These are phyloP conservation scores for Malurus splendens DNA, from an alignment of 2,797 vertebrate genomes.

Conservation along the genomic window DNA sequence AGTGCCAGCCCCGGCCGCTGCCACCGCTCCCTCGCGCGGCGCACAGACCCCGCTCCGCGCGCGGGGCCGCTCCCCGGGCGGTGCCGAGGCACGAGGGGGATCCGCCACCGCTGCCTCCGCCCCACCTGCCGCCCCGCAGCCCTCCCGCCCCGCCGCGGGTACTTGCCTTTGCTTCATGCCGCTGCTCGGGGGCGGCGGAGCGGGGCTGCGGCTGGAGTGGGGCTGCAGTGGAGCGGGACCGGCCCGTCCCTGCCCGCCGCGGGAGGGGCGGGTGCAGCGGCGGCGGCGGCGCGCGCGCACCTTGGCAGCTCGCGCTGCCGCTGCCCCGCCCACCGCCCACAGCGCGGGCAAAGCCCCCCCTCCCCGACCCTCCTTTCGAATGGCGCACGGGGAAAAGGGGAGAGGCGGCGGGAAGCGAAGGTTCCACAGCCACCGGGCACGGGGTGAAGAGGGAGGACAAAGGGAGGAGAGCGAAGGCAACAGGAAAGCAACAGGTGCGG, in stretches of 20 bases:
- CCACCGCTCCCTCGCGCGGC: background rate
- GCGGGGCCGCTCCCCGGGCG: background rate
- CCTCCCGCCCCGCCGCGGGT: background rate
- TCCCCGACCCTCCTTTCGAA: background rate
- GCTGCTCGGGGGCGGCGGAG: background rate
- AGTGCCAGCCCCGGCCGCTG: background rate
- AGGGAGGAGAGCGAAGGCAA: rapidly evolving
- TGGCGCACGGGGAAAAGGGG: background rate
- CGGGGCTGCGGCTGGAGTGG: background rate
- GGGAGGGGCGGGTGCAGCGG: background rate
- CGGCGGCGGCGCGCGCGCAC: background rate
- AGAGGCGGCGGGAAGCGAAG: background rate
- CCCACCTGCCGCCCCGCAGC: background rate
- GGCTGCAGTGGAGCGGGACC: background rate
- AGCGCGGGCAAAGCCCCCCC: background rate
- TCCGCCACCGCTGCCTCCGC: background rate
- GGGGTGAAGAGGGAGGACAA: rapidly evolving
- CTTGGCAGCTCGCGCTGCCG: background rate
- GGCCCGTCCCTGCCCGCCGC: background rate
- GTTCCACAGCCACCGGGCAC: rapidly evolving
- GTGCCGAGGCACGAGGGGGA: background rate
- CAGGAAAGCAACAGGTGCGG: rapidly evolving
- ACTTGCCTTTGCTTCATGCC: background rate
- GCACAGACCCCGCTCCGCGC: background rate
- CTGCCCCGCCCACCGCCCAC: background rate